Percentiles rank a stretch among this genome's conserved stretches.
Conservation (phyloP, 2,888 invertebrate genomes). For the Ypsolopha scabrella region DNA sequence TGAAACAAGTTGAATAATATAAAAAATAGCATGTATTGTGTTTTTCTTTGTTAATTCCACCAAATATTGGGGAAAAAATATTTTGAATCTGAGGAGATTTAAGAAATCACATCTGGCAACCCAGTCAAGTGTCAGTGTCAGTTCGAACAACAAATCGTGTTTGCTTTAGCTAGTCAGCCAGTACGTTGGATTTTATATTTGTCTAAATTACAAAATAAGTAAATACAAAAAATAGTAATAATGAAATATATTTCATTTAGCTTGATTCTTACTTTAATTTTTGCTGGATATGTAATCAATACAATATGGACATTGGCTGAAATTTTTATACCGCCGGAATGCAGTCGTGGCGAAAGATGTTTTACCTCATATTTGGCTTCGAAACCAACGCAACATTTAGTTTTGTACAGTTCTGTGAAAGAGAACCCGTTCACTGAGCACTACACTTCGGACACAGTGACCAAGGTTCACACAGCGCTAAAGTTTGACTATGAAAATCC, state of each 20-base stretch:
- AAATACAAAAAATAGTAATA: slow-evolving; percentile 5
- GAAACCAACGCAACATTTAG: slow-evolving; percentile 77
- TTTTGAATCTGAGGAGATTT: background rate
- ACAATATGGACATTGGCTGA: slow-evolving; percentile 82
- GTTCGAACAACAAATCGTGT: background rate
- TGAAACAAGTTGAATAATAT: too few relatives aligned
- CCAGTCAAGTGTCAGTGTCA: background rate
- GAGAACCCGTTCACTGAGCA: slow-evolving; percentile 69
- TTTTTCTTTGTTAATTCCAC: too few relatives aligned
- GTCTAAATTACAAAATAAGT: slow-evolving; percentile 3
- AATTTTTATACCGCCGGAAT: slow-evolving; percentile 79
- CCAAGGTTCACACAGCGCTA: slow-evolving; percentile 69
- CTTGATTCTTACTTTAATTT: slow-evolving; percentile 72
- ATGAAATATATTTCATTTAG: slow-evolving; percentile 72
- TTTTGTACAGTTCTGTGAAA: slow-evolving; percentile 75
- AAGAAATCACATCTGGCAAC: background rate
- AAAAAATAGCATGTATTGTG: too few relatives aligned
- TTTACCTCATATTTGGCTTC: slow-evolving; percentile 76
- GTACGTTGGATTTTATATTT: background rate
- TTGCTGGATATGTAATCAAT: slow-evolving; percentile 77
- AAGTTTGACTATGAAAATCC: slow-evolving; percentile 76
- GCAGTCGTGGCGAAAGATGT: slow-evolving; percentile 74
- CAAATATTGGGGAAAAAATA: too few relatives aligned
- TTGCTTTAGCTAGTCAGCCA: background rate
- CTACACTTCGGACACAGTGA: slow-evolving; percentile 39